Conservation (phyloP, 2,113 vertebrate species). For the Echinops telfairi region DNA sequence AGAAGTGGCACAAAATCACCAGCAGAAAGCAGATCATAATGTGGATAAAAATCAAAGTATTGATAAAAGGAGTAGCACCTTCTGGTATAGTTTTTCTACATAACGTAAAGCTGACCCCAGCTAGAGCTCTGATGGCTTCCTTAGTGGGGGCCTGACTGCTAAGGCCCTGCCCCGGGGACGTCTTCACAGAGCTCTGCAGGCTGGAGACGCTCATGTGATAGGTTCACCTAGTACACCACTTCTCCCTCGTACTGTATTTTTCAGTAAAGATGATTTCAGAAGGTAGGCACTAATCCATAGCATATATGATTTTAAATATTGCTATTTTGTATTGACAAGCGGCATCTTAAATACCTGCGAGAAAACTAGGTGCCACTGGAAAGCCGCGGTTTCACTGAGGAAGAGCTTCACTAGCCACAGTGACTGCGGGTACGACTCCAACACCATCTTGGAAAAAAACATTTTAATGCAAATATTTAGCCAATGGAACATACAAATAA, state of each 20-base stretch:
- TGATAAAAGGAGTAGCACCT: not conserved
- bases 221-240: not conserved
- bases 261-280: too few relatives aligned
- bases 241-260: not conserved
- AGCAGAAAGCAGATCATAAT: rapidly evolving
- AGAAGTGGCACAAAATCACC: too few relatives aligned
- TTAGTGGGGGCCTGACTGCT: not conserved
- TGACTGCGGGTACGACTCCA: slow-evolving; percentile 59
- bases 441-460: slow-evolving; percentile 64
- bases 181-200: not conserved
- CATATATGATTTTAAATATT: not conserved
- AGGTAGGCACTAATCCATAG: rapidly evolving
- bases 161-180: too few relatives aligned
- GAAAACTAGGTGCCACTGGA: rapidly evolving
- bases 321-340: not conserved
- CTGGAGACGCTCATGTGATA: not conserved
- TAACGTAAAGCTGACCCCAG: rapidly evolving
- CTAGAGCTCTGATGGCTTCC: too few relatives aligned
- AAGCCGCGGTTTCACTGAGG: not conserved
- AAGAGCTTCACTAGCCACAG: not conserved
- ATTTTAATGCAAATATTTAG: slow-evolving; percentile 79
- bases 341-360: not conserved
- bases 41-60: not conserved
- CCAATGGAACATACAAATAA: slow-evolving; percentile 81
- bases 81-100: rapidly evolving